Percentiles rank a stretch among this genome's conserved stretches.
Conservation (phyloP, 2,113 vertebrate species). For the Vimba vimba region DNA sequence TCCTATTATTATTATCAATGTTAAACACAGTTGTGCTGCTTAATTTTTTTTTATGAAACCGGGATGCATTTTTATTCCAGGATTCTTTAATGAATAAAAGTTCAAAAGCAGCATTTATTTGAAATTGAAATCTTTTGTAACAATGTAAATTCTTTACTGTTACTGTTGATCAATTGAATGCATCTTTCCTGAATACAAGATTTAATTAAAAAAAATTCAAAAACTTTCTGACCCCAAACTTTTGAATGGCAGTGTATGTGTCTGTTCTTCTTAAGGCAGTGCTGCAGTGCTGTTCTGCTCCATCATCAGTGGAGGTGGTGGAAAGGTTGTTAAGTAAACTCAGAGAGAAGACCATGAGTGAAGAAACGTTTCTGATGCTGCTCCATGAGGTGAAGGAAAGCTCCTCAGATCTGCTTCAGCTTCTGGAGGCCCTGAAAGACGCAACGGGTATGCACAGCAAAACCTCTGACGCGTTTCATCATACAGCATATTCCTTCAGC, state of each 20-base stretch:
- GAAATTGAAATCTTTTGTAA: not conserved
- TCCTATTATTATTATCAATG: not conserved
- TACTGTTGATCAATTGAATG: not conserved
- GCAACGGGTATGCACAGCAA: not conserved
- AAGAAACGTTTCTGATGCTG: constrained; percentile 74
- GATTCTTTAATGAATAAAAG: not conserved
- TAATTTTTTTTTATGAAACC: not conserved
- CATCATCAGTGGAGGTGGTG: constrained; percentile 66
- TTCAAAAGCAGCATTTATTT: not conserved
- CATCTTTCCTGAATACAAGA: not conserved
- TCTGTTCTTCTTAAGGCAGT: constrained; percentile 71
- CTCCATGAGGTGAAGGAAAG: constrained; percentile 69
- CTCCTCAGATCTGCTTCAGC: constrained; percentile 68
- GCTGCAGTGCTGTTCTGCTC: constrained; percentile 76
- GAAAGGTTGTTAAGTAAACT: constrained; percentile 73
- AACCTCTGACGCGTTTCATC: not conserved
- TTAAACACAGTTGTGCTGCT: not conserved
- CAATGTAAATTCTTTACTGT: too few species aligned
- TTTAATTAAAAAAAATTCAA: not conserved
- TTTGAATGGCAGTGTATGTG: not conserved
- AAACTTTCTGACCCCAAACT: not conserved
- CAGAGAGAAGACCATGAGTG: constrained; percentile 72
- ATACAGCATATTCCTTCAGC: not conserved
- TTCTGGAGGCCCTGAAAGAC: constrained; percentile 66
- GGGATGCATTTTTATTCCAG: not conserved